A percentile compares a stretch with the other conserved stretches of the same genome.
These are phyloP conservation scores for Micropoecilia bifurca DNA, from an alignment of 2,797 vertebrate genomes.

Conservation along the genomic window DNA sequence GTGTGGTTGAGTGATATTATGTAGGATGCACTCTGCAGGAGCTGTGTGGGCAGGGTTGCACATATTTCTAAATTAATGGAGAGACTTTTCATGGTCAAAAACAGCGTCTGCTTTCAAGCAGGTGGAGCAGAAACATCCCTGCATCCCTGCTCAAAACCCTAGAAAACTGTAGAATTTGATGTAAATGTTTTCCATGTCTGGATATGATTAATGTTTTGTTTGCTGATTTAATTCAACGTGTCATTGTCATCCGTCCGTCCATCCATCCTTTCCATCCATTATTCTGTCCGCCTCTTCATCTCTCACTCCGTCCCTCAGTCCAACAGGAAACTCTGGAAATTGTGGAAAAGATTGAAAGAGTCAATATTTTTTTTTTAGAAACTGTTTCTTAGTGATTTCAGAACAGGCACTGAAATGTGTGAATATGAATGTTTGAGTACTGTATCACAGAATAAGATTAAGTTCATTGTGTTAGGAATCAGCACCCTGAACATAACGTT, in stretches of 20 bases:
- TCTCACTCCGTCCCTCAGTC: neutral
- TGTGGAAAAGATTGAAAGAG: neutral
- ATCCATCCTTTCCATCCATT: neutral
- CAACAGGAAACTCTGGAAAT: neutral
- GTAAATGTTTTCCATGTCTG: neutral
- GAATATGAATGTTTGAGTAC: neutral
- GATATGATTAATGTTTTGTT: neutral
- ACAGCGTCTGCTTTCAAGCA: constrained; percentile 18
- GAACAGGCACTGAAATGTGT: constrained; percentile 15
- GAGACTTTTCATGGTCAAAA: constrained; percentile 38
- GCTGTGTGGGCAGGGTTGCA: constrained; percentile 31
- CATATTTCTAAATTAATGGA: constrained; percentile 57
- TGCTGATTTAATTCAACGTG: neutral
- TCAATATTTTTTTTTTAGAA: no score
- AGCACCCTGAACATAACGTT: constrained; percentile 30
- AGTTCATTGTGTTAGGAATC: constrained; percentile 42
- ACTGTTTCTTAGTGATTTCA: constrained; percentile 7
- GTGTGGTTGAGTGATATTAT: constrained; percentile 7
- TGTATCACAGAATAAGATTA: neutral
- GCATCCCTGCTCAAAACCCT: neutral
- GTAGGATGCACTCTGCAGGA: constrained; percentile 30
- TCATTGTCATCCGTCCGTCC: neutral
- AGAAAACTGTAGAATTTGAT: neutral
- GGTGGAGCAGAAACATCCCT: neutral
- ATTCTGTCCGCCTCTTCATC: neutral